Conservation (phyloP, 2,888 invertebrate genomes). For the Drosophila infuscata region DNA sequence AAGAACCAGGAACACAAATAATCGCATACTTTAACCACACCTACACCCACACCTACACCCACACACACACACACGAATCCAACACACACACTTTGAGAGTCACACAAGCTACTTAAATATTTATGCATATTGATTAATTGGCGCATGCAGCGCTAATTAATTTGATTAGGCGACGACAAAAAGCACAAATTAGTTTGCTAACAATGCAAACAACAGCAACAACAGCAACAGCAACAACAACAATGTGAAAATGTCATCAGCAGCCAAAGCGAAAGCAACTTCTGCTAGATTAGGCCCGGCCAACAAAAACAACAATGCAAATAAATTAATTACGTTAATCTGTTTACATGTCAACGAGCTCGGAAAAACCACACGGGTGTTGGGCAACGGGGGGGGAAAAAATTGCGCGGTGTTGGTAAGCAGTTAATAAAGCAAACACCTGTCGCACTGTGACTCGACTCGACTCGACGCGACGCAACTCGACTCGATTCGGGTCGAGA, state of each 20-base stretch:
- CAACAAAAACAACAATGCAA: conserved; percentile 42
- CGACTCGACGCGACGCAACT: background rate
- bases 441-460: conserved; percentile 51
- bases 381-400: background rate
- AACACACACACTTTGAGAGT: background rate
- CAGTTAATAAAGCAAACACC: conserved; percentile 75
- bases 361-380: conserved; percentile 21
- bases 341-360: conserved; percentile 73
- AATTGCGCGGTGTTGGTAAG: conserved; percentile 5
- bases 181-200: conserved; percentile 65
- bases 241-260: conserved; percentile 33
- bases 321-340: conserved; percentile 82
- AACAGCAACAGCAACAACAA: conserved; percentile 11
- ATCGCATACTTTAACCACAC: background rate
- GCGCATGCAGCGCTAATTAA: conserved; percentile 67
- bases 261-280: conserved; percentile 24
- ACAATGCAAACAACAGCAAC: conserved; percentile 35
- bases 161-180: conserved; percentile 70
- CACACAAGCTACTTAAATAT: conserved; percentile 22
- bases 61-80: background rate
- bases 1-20: background rate
- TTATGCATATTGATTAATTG: conserved; percentile 64
- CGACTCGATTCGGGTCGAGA: background rate
- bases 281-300: conserved; percentile 45
- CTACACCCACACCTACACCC: background rate